Evolutionary conservation across 2,888 invertebrate genomes (phyloP).

Genomic region (Patella depressa): DNA sequence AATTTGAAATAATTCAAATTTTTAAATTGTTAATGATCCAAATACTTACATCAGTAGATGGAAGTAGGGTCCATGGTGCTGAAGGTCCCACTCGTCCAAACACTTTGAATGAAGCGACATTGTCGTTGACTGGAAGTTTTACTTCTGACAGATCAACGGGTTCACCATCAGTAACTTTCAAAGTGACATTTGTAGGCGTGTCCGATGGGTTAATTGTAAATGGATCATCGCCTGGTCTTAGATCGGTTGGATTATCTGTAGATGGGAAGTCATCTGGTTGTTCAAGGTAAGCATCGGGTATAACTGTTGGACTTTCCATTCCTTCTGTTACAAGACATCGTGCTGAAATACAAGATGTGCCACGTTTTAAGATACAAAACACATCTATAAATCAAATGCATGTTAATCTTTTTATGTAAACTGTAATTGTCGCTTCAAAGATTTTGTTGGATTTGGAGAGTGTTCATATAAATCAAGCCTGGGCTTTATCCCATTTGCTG

Average conservation of each 20-base stretch:
- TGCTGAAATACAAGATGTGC: background rate
- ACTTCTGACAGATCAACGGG: background rate
- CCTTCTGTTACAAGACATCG: background rate
- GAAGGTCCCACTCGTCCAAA: too few species aligned
- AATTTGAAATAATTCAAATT: too few species aligned
- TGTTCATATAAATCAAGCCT: too few species aligned
- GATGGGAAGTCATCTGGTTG: background rate
- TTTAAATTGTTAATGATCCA: too few species aligned
- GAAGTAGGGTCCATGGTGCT: too few species aligned
- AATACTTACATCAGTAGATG: too few species aligned
- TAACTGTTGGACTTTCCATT: background rate
- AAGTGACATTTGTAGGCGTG: background rate
- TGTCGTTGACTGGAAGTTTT: background rate
- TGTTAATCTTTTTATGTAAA: background rate
- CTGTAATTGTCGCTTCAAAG: too few species aligned
- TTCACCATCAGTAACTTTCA: background rate
- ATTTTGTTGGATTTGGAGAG: too few species aligned
- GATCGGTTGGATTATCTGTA: background rate
- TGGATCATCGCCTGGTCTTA: background rate
- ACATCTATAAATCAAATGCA: too few species aligned
- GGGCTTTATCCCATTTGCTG: too few species aligned
- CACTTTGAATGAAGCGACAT: background rate
- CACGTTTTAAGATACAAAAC: too few species aligned
- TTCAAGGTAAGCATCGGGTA: background rate
- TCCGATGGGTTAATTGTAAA: background rate